Percentiles rank a stretch among this genome's conserved stretches.
Evolutionary conservation across 2,113 vertebrate species (phyloP).

Genomic region (Perca fluviatilis): DNA sequence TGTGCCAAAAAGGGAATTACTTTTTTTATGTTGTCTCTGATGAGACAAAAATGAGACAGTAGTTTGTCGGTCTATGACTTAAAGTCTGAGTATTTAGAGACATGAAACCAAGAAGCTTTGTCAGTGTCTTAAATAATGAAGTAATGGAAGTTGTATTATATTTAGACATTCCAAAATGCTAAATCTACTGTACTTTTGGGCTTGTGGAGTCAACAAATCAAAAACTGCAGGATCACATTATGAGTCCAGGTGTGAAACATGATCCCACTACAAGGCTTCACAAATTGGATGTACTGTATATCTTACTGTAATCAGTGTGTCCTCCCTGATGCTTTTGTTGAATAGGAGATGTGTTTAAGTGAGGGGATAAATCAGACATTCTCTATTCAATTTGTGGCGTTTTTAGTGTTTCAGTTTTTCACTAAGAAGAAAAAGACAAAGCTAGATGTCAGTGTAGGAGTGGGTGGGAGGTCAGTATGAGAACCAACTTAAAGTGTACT

Average conservation of each 20-base stretch:
- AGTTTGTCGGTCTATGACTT: background rate
- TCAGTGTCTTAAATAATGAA: background rate
- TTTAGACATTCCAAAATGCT: background rate
- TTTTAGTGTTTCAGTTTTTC: conserved; percentile 4
- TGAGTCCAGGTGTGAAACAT: conserved; percentile 8
- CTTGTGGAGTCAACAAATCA: background rate
- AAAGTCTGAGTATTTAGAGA: background rate
- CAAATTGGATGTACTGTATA: background rate
- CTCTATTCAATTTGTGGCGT: background rate
- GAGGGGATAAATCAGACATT: background rate
- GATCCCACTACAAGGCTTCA: background rate
- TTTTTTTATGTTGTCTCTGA: background rate
- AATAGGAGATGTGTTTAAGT: conserved; percentile 8
- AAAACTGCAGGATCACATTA: background rate
- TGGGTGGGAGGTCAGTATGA: conserved; percentile 17
- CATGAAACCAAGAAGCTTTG: background rate
- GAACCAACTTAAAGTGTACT: background rate
- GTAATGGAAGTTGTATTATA: background rate
- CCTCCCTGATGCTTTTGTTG: background rate
- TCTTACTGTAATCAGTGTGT: background rate
- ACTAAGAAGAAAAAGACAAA: background rate
- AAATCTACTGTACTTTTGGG: background rate
- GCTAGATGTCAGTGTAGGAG: conserved; percentile 18
- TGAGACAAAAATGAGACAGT: background rate
- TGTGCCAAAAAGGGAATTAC: background rate